Evolutionary conservation across 92 coral and sea anemone genomes (phyloP).

Genomic region (Actinostola sp.): DNA sequence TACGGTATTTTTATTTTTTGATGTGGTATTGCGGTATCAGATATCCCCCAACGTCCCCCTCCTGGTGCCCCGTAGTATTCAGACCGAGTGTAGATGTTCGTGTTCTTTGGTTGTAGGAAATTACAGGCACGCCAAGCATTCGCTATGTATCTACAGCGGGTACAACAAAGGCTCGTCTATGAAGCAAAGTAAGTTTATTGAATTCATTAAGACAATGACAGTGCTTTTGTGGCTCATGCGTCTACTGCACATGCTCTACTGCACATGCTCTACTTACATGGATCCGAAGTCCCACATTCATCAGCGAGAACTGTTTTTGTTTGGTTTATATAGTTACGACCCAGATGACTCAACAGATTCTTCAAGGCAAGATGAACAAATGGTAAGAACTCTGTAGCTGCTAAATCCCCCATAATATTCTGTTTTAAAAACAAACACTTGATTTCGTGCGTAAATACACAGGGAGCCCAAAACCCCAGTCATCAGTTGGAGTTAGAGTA

Average conservation of each 20-base stretch:
- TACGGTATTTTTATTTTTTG: too few species aligned
- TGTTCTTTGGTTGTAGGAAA: constrained; percentile 59
- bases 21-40: too few species aligned
- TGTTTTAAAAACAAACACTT: too few species aligned
- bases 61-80: too few species aligned
- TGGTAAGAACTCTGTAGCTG: constrained; percentile 54
- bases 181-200: constrained; percentile 88
- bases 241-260: neutral
- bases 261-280: constrained; percentile 1
- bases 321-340: constrained; percentile 64
- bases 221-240: too few species aligned
- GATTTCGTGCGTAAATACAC: too few species aligned
- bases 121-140: constrained; percentile 98
- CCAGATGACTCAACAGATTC: constrained; percentile 78
- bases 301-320: neutral
- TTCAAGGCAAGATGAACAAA: constrained; percentile 85
- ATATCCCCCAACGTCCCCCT: too few species aligned
- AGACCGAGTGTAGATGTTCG: too few species aligned
- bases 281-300: neutral
- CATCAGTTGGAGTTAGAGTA: too few species aligned
- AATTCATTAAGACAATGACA: too few species aligned
- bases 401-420: too few species aligned
- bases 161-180: constrained; percentile 83
- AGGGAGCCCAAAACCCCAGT: too few species aligned
- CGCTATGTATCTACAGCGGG: constrained; percentile 96